phyloP scores from a whole-genome alignment of 2,113 vertebrate genomes.

The Ameiurus melas region DNA sequence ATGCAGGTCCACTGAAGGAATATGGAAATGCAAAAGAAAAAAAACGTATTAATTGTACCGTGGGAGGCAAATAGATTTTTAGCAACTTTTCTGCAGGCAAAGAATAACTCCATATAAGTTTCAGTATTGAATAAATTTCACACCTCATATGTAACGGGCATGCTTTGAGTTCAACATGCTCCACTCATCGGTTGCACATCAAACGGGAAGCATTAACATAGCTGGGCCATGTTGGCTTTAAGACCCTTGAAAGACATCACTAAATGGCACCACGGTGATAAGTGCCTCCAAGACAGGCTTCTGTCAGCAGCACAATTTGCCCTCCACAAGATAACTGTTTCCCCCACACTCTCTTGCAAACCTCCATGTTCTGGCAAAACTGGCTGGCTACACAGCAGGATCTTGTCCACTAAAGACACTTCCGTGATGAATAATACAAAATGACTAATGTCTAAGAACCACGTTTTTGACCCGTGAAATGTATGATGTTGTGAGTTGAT shows the following conservation, averaged over 20 bases:
- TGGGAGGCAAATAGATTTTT: not conserved
- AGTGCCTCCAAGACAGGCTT: slow-evolving; percentile 58
- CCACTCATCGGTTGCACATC: slow-evolving; percentile 27
- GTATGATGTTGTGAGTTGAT: slow-evolving; percentile 22
- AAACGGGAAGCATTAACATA: slow-evolving; percentile 59
- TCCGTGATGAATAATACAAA: not conserved
- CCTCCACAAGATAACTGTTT: slow-evolving; percentile 31
- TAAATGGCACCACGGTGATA: slow-evolving; percentile 56
- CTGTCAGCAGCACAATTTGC: slow-evolving; percentile 58
- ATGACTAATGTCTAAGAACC: not conserved
- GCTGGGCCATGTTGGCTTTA: slow-evolving; percentile 53
- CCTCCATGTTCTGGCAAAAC: not conserved
- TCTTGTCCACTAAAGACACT: not conserved
- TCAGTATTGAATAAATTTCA: not conserved
- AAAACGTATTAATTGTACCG: not conserved
- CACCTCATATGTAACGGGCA: not conserved
- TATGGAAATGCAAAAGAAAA: not conserved
- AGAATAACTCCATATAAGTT: not conserved
- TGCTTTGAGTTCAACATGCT: not conserved
- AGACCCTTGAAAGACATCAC: slow-evolving; percentile 59
- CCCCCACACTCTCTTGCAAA: not conserved
- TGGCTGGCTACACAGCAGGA: not conserved
- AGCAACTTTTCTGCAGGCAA: not conserved
- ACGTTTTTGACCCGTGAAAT: not conserved
- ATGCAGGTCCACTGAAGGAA: not conserved